Conservation (phyloP, 2,113 vertebrate species). For the Irena cyanogastra region DNA sequence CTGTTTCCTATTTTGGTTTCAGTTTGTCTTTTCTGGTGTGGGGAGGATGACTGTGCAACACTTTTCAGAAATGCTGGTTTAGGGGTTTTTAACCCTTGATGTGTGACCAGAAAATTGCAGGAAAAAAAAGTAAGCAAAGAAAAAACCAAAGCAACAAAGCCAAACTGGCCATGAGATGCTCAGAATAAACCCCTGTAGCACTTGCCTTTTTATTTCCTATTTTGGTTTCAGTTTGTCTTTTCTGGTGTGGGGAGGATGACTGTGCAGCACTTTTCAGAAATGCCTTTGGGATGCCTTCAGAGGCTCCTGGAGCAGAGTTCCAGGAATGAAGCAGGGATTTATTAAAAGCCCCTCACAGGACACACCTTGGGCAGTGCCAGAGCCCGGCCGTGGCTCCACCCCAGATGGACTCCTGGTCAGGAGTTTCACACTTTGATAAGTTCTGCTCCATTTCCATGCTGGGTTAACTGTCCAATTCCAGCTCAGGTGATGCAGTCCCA, state of each 20-base stretch:
- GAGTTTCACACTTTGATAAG: too few relatives aligned
- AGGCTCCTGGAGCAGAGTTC: too few relatives aligned
- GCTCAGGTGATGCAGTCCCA: too few relatives aligned
- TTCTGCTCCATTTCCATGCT: too few relatives aligned
- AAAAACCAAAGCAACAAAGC: background rate
- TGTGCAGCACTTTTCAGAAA: background rate
- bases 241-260: background rate
- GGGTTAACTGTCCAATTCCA: too few relatives aligned
- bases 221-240: conserved; percentile 14
- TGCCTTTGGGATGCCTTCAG: background rate
- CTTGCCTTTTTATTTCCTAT: too few relatives aligned
- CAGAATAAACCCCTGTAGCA: background rate
- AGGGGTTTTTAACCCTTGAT: background rate
- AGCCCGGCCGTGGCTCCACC: too few relatives aligned
- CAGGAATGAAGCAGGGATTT: too few relatives aligned
- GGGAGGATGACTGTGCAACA: background rate
- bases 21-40: background rate
- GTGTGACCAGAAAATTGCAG: background rate
- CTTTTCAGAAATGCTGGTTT: background rate
- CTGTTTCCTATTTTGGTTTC: background rate
- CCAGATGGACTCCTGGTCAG: too few relatives aligned
- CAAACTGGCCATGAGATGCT: background rate
- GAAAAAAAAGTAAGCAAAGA: too few relatives aligned
- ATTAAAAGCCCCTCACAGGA: too few relatives aligned
- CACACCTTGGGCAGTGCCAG: too few relatives aligned